Evolutionary conservation across 2,888 invertebrate genomes (phyloP), one percentile per base, ranked within the genome.

Genomic region (Hydriomena furcata): DNA sequence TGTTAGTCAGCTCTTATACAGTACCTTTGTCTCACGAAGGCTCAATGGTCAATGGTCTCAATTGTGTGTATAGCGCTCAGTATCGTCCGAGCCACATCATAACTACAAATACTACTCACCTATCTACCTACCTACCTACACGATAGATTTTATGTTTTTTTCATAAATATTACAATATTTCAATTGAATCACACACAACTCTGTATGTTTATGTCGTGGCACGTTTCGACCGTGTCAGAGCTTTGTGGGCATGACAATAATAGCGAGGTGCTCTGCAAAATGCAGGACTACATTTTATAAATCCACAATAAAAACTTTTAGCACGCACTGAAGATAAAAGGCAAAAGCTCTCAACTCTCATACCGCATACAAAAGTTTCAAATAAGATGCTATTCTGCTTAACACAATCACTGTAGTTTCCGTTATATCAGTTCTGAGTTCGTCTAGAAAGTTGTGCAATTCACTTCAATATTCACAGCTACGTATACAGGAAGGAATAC

Each of bases 381-480:
- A 69, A 63, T 53, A 64, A 55, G 60, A 66, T 60, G 59, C 61
- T 68, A 70, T 79, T 79, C 73, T 75, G 76, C 76, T 84, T 77
- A 80, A 42, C 41, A 58, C 48, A 46, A 49, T 38, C 66, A 73
- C 73, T 71, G 65, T 71, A 76, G 72, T 79, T 78, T 64, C 71
- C 63, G 58, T 56, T 55, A 64, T 65, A 63, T 71, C 56, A 82
- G 74, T 76, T 71, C 68, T 69, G 63, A 79, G 73, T 81, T 79
- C 56, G 65, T 73, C 72, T 70, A 53, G 56, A 58, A 84, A 86
- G 73, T 86, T 84, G 54, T 60, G 65, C 76, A 67, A 78, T 85
- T 79, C 68, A 72, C 82, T 86, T 81, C 82, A 82, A 84, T 86
- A 79, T 84, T 79, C 76, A 72, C 38, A 23, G 68, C 63, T 49